These are phyloP conservation scores for Oligia fasciuncula DNA, from an alignment of 2,888 invertebrate species.

Conservation along the genomic window DNA sequence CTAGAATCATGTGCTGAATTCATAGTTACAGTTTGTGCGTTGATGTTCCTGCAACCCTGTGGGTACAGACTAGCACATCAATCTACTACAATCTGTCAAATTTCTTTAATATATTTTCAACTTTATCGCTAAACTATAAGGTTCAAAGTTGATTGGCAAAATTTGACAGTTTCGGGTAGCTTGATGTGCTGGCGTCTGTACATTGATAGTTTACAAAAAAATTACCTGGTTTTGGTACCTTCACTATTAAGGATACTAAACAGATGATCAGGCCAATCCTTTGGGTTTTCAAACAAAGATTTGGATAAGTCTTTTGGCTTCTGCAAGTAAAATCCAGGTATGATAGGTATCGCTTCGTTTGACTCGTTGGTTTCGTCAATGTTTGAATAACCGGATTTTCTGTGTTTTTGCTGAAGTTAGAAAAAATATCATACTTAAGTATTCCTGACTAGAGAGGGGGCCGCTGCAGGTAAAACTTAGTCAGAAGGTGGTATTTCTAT, in stretches of 20 bases:
- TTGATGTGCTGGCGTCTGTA: no score
- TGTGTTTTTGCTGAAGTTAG: neutral
- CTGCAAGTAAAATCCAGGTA: constrained; percentile 77
- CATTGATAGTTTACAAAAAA: neutral
- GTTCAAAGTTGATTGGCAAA: no score
- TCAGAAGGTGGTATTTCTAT: no score
- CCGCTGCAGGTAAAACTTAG: no score
- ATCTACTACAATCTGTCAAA: no score
- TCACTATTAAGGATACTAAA: constrained; percentile 75
- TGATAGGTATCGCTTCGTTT: constrained; percentile 60
- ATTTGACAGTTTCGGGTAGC: no score
- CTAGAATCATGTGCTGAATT: neutral
- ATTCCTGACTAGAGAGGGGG: neutral
- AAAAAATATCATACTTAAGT: neutral
- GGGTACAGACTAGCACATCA: no score
- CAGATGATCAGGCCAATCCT: constrained; percentile 63
- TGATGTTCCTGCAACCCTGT: neutral
- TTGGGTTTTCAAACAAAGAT: constrained; percentile 75
- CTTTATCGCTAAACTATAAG: no score
- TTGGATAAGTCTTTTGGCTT: constrained; percentile 72
- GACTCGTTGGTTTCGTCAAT: neutral
- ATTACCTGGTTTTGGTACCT: constrained; percentile 72
- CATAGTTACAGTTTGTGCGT: neutral
- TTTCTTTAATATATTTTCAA: no score
- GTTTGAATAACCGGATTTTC: neutral